These are phyloP conservation scores for Sisor rabdophorus DNA, from an alignment of 2,113 vertebrate genomes.

Conservation along the genomic window DNA sequence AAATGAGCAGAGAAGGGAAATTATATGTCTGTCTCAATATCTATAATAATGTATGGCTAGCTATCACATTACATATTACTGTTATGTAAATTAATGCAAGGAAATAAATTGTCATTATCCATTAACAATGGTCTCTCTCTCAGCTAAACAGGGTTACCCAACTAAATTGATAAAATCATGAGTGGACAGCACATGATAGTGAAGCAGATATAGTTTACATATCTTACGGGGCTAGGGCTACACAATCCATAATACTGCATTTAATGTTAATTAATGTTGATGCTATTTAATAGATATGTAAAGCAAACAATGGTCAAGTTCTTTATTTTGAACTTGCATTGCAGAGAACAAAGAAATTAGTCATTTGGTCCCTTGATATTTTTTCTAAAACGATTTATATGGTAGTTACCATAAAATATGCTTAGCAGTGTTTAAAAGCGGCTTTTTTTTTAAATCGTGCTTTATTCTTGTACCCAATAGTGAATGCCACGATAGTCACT, in stretches of 20 bases:
- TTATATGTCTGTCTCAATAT: constrained; percentile 50
- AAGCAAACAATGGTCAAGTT: constrained; percentile 16
- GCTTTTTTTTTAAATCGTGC: constrained; percentile 47
- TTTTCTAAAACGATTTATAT: constrained; percentile 53
- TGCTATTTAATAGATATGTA: not conserved
- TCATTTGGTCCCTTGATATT: constrained; percentile 41
- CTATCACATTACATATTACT: constrained; percentile 47
- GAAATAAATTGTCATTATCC: constrained; percentile 48
- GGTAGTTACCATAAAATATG: constrained; percentile 58
- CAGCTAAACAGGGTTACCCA: constrained; percentile 52
- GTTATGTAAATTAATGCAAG: constrained; percentile 52
- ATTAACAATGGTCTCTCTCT: constrained; percentile 54
- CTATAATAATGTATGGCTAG: constrained; percentile 46
- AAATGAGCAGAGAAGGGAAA: constrained; percentile 49
- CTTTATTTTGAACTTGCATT: constrained; percentile 30
- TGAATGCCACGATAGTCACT: constrained; percentile 51
- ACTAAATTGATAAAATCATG: constrained; percentile 48
- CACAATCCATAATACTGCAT: not conserved
- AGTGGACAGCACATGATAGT: constrained; percentile 47
- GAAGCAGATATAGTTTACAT: constrained; percentile 45
- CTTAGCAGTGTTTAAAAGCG: constrained; percentile 55
- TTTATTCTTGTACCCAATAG: constrained; percentile 56
- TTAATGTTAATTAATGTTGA: too few species aligned
- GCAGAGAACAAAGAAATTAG: constrained; percentile 46
- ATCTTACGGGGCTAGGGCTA: not conserved